Evolutionary conservation across 2,113 vertebrate species (phyloP).

Genomic region (Sapayoa aenigma): DNA sequence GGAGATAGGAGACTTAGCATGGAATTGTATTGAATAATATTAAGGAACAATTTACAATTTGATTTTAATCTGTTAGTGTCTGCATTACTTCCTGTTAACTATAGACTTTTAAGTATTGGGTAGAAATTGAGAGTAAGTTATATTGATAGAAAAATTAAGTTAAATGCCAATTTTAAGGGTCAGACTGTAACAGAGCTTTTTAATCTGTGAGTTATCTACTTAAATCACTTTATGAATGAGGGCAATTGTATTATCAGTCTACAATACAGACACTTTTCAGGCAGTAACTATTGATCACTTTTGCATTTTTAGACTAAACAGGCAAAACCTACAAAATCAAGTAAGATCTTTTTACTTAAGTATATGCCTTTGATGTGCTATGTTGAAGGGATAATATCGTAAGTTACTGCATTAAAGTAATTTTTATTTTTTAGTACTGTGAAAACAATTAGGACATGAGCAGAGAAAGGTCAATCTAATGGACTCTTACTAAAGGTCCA

Average conservation of each 20-base stretch:
- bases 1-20: neutral
- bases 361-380: neutral
- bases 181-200: constrained; percentile 42
- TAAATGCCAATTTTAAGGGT: constrained; percentile 44
- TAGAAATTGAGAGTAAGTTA: constrained; percentile 2
- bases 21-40: neutral
- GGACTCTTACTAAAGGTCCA: neutral
- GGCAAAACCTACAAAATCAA: constrained; percentile 6
- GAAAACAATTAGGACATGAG: neutral
- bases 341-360: constrained; percentile 25
- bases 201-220: constrained; percentile 55
- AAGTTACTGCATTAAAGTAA: neutral
- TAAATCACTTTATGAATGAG: constrained; percentile 41
- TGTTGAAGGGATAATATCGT: neutral
- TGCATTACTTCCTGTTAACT: neutral
- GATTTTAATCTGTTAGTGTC: neutral
- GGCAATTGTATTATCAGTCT: constrained; percentile 40
- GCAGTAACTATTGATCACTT: constrained; percentile 56
- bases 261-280: constrained; percentile 22
- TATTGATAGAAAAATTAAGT: constrained; percentile 50
- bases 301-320: constrained; percentile 47
- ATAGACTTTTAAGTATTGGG: neutral
- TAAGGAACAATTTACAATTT: neutral
- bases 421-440: neutral
- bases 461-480: neutral